Base-by-base conservation (phyloP, 2,113 vertebrate species). In the Gymnobelideus leadbeateri region DNA sequence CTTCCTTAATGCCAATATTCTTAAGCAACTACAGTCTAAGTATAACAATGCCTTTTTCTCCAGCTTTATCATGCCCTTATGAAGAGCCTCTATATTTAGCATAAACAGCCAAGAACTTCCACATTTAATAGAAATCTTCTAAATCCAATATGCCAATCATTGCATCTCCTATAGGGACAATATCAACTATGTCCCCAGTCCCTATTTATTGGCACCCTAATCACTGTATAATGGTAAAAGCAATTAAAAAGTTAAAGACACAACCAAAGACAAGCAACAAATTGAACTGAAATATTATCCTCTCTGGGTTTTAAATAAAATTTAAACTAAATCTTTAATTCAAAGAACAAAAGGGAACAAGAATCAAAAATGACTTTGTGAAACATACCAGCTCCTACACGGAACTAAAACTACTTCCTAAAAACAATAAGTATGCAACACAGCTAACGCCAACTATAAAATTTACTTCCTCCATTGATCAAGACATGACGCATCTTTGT, bases 101-200 rank as follows among this genome's bases (percentile, higher is more conserved):
- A n/a, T n/a, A n/a, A 77, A 77, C 37, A 16, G n/a, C 37, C 37
- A n/a, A 77, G 37, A 77, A 77, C 37, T 77, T 43, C 16, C 14
- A n/a, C n/a, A 77, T n/a, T 77, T 77, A 77, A n/a, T 7, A 77
- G 68, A 77, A 37, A 77, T 77, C 61, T 77, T n/a, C 61, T 77
- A 77, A 77, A 77, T 21, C 51, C 50, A 43, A 55, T 96, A 94
- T 84, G 49, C 94, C 95, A 95, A 95, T 47, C 51, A 94, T 94
- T 94, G 96, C 94, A 95, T 93, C 95, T 93, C 77, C 96, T 93
- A 93, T 93, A 26, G 23, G 91, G 91, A 28, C 25, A 92, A 92
- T 89, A 94, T 93, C 51, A 95, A 89, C 46, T 92, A 91, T 89
- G 55, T 94, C 57, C 51, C n/a, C 93, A 3, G 0, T n/a, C 3